Evolutionary conservation across 1,140 invertebrate genomes (phyloP), one percentile per base, ranked within the genome.

Genomic region (Agrypnia vestita): DNA sequence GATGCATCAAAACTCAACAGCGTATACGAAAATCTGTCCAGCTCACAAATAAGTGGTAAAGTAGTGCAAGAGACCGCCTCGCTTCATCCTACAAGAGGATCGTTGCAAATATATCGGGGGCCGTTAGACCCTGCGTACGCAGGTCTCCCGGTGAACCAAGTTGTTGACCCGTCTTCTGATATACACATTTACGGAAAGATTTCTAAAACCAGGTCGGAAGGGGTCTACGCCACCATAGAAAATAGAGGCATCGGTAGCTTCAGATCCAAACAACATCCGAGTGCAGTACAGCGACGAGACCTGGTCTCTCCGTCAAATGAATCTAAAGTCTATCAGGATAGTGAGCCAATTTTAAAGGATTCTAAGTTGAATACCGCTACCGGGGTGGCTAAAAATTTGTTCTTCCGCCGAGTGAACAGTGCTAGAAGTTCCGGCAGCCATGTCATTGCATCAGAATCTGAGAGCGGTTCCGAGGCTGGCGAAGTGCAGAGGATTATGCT

Each of bases 401-500:
- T 61, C 13, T 15, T 19, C 11, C 53, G 71, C 0, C 59, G 46
- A 0, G 62, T 71, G n/a, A 59, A 19, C 86, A 0, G 76, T 79
- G 71, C 86, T 85, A 7, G 77, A 85, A 35, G 25, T 35, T 44
- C 84, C 85, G 72, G 73, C 1, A 13, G 81, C 84, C 67, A 87
- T 84, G 75, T 74, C 3, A 80, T 83, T 61, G 86, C 84, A 72
- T 91, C 89, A 8, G 90, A 91, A 82, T 92, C 91, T 74, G 91
- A 93, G 84, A 92, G 91, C 80, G 92, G 92, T n/a, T 93, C 92
- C 9, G 91, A 93, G 84, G 91, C 90, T 53, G 91, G 91, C 6
- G 92, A 94, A 85, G 90, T 93, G 56, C 91, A 92, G 69, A 87
- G 90, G 80, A 93, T 93, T 77, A 86, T 93, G 86, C 90, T 91